Base-by-base conservation (phyloP, 2,888 invertebrate species). In the Lepidocyrtoides sp. region DNA sequence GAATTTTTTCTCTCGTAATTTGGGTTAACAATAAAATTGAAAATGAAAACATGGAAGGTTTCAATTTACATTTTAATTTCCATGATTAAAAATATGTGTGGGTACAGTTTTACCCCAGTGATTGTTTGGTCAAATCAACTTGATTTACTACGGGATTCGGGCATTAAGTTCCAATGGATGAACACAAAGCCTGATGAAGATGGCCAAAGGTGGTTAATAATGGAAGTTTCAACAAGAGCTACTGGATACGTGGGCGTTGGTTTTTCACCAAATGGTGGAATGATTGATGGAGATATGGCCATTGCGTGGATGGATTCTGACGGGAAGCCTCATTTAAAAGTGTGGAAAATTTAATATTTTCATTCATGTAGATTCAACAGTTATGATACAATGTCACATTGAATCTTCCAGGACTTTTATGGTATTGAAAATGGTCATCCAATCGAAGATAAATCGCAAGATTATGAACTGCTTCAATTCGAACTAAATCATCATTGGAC, bases 201-300 rank as follows among this genome's bases (percentile, higher is more conserved):
- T 63, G 86, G 91, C 0, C 48, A 87, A 20, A 23, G 66, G 5
- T 89, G 91, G 89, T 20, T 89, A 0, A 23, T 82, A 7, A 87
- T 91, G 83, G 82, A 87, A 48, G 48, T 87, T 0, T 48, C 82
- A 0, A 98, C 97, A 95, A 96, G 96, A 95, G 98, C 98, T 92
- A 96, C 96, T 94, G 98, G 98, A 94, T 98, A 98, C 95, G 97
- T 98, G 93, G 98, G 98, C 66, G 96, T 98, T 94, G 98, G 98
- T 91, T 97, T 98, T 95, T 98, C 98, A 94, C 96, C 96, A 87
- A 97, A 97, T 95, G 97, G 98, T 93, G 96, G 97, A 94, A 97
- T 97, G 96, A 96, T 97, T 95, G 97, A 97, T 77, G 97, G 98
- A 89, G 98, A 98, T 96, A 97, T 98, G 96, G 97, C 98, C 94